Evolutionary conservation across 2,113 vertebrate species (phyloP).

Genomic region (Loxodonta africana): DNA sequence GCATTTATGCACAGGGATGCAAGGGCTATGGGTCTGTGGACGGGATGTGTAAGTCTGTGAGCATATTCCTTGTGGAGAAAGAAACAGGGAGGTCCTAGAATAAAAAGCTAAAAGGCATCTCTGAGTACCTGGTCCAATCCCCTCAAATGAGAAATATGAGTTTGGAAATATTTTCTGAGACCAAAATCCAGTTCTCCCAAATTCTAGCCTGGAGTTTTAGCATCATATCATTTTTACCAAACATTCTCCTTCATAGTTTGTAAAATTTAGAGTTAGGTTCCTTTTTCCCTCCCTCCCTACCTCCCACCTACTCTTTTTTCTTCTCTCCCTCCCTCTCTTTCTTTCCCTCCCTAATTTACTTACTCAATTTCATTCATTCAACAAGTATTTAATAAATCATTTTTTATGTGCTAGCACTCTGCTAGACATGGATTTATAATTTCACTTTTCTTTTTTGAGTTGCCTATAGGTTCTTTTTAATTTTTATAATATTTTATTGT

Average conservation of each 20-base stretch:
- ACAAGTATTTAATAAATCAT: background rate
- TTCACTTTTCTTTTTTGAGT: background rate
- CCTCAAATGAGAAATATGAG: background rate
- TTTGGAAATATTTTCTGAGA: slow-evolving; percentile 36
- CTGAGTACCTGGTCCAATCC: background rate
- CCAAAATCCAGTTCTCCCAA: background rate
- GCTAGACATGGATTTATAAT: background rate
- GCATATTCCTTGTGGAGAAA: background rate
- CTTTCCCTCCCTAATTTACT: background rate
- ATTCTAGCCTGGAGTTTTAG: background rate
- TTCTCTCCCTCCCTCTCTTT: no score
- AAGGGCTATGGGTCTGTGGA: background rate
- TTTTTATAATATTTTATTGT: background rate
- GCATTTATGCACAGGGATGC: background rate
- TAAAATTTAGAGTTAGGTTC: background rate
- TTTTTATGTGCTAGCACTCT: background rate
- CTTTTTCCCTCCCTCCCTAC: background rate
- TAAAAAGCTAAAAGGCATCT: background rate
- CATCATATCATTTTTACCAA: background rate
- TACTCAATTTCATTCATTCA: background rate
- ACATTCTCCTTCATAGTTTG: background rate
- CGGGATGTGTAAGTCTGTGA: background rate
- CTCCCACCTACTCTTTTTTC: background rate
- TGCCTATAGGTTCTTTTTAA: background rate
- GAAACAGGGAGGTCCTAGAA: background rate